phyloP scores from a whole-genome alignment of 2,888 invertebrate species.

The Sinodicranocentrus sp. region DNA sequence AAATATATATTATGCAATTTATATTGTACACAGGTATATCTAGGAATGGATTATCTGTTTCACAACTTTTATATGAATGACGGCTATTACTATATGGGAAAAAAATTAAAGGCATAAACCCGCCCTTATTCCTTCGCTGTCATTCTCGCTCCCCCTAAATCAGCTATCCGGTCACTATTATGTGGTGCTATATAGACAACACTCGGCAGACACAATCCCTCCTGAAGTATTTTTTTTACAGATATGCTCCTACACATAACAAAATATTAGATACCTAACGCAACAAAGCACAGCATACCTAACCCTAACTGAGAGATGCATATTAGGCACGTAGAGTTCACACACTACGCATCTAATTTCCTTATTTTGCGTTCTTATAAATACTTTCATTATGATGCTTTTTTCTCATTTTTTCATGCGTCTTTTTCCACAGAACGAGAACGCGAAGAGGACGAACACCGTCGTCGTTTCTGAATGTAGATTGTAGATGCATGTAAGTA shows the following conservation, averaged over 20 bases:
- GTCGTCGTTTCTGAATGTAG: no score
- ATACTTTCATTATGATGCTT: no score
- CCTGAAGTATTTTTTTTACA: not conserved
- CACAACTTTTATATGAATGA: conserved; percentile 36
- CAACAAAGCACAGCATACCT: no score
- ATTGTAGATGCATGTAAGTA: no score
- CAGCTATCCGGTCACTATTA: conserved; percentile 44
- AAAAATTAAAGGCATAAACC: conserved; percentile 44
- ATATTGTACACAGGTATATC: conserved; percentile 2
- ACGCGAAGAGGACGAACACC: no score
- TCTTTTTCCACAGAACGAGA: no score
- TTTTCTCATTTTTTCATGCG: no score
- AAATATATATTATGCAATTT: conserved; percentile 24
- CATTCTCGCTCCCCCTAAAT: conserved; percentile 57
- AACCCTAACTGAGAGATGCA: no score
- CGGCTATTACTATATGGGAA: conserved; percentile 44
- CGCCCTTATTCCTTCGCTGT: conserved; percentile 52
- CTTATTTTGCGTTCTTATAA: not conserved
- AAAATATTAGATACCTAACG: no score
- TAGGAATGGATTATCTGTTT: conserved; percentile 29
- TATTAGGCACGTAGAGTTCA: not conserved
- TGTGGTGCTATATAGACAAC: not conserved
- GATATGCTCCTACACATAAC: no score
- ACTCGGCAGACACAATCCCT: conserved; percentile 3
- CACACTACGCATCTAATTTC: not conserved